Evolutionary conservation across 2,888 invertebrate genomes (phyloP).

Genomic region (Perdita meconis): DNA sequence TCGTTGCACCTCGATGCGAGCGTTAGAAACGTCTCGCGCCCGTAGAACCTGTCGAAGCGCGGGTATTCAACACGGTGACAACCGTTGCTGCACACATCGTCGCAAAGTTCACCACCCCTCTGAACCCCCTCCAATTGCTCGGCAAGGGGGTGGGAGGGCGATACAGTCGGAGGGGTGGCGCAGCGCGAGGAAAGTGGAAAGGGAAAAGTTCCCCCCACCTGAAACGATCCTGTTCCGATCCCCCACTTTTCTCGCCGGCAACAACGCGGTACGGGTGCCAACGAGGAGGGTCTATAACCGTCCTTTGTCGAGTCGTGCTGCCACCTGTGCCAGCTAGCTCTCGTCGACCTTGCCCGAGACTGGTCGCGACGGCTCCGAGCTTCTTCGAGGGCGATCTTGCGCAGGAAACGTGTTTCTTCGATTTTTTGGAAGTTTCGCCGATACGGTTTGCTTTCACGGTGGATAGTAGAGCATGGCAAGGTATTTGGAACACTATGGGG

Average conservation of each 20-base stretch:
- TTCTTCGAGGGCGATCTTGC: constrained; percentile 42
- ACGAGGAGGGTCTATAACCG: constrained; percentile 70
- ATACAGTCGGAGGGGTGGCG: constrained; percentile 58
- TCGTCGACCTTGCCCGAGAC: constrained; percentile 67
- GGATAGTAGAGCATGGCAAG: neutral
- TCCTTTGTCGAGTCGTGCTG: constrained; percentile 80
- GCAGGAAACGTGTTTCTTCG: constrained; percentile 22
- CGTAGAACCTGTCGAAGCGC: constrained; percentile 71
- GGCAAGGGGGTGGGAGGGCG: constrained; percentile 32
- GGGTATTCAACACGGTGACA: constrained; percentile 73
- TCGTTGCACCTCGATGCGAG: constrained; percentile 67
- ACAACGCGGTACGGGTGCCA: constrained; percentile 67
- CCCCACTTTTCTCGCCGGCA: constrained; percentile 67
- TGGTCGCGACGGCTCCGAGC: constrained; percentile 51
- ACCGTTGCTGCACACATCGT: constrained; percentile 72
- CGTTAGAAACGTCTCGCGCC: constrained; percentile 72
- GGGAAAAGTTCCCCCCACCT: constrained; percentile 60
- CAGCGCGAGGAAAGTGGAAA: constrained; percentile 55
- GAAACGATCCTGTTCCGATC: constrained; percentile 21
- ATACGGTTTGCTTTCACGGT: neutral
- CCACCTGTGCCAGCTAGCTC: constrained; percentile 79
- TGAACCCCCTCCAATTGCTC: constrained; percentile 26
- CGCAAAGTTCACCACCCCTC: constrained; percentile 60
- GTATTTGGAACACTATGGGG: neutral
- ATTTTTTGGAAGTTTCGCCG: constrained; percentile 11